A percentile compares a stretch with the other conserved stretches of the same genome.
Conservation (phyloP, 2,797 vertebrate species). For the Nannoperca australis region DNA sequence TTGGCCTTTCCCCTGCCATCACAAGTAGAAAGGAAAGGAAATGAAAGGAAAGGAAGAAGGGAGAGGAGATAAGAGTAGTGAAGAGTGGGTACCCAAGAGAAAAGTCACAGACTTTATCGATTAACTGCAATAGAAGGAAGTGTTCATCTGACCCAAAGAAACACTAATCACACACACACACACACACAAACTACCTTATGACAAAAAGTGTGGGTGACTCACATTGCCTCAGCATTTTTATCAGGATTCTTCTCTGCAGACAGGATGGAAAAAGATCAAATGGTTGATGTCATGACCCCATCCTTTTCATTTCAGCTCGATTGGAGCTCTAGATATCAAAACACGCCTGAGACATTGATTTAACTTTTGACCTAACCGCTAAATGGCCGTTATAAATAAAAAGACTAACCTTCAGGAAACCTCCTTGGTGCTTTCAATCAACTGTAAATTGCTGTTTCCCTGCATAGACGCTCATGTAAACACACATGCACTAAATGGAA, state of each 20-base stretch:
- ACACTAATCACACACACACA: slow-evolving; percentile 42
- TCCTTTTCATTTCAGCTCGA: slow-evolving; percentile 75
- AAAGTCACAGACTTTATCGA: slow-evolving; percentile 63
- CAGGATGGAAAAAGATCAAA: slow-evolving; percentile 72
- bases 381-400: slow-evolving; percentile 69
- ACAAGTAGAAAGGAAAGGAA: neutral
- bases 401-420: slow-evolving; percentile 55
- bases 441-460: slow-evolving; percentile 43
- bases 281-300: slow-evolving; percentile 67
- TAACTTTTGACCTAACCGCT: slow-evolving; percentile 71
- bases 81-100: slow-evolving; percentile 22
- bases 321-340: slow-evolving; percentile 73
- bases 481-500: neutral
- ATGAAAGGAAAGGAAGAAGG: neutral
- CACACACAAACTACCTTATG: slow-evolving; percentile 15
- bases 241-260: slow-evolving; percentile 60
- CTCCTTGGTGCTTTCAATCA: slow-evolving; percentile 51
- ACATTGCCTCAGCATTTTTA: slow-evolving; percentile 58
- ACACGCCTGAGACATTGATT: slow-evolving; percentile 71
- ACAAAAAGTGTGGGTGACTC: slow-evolving; percentile 35
- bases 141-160: slow-evolving; percentile 60
- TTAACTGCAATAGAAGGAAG: slow-evolving; percentile 60
- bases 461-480: slow-evolving; percentile 4
- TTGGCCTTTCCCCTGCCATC: slow-evolving; percentile 45
- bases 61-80: slow-evolving; percentile 20